A percentile compares a stretch with the other conserved stretches of the same genome.
Evolutionary conservation across 2,888 invertebrate species (phyloP).

Genomic region (Drosophila mimetica): DNA sequence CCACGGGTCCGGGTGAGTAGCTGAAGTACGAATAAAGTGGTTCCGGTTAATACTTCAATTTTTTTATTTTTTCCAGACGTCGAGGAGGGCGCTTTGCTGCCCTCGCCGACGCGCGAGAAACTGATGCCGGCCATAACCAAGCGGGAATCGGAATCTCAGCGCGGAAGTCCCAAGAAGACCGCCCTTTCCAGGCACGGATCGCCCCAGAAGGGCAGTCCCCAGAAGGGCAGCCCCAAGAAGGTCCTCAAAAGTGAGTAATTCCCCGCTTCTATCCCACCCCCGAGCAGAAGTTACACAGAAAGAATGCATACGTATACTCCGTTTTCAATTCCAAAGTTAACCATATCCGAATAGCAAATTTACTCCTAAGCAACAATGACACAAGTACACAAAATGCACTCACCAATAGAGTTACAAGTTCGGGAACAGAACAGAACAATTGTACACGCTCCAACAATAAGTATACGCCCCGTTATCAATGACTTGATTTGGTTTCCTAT

Average conservation of each 20-base stretch:
- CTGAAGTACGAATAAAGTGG: not conserved
- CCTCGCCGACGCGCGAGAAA: conserved; percentile 89
- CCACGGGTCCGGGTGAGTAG: conserved; percentile 88
- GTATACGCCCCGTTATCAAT: conserved; percentile 59
- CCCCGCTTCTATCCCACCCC: not conserved
- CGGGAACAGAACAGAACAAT: conserved; percentile 43
- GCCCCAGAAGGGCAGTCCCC: conserved; percentile 85
- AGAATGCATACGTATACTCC: conserved; percentile 11
- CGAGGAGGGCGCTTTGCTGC: conserved; percentile 88
- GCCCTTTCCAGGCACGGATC: conserved; percentile 84
- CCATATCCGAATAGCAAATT: conserved; percentile 44
- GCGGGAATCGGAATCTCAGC: conserved; percentile 84
- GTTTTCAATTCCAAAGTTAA: conserved; percentile 30
- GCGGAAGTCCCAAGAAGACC: conserved; percentile 84
- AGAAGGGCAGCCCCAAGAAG: conserved; percentile 87
- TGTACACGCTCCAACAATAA: conserved; percentile 59
- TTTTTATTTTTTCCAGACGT: conserved; percentile 75
- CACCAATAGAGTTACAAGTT: conserved; percentile 41
- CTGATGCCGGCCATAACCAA: conserved; percentile 88
- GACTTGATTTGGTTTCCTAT: conserved; percentile 36
- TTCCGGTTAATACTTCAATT: not conserved
- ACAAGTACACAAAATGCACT: conserved; percentile 58
- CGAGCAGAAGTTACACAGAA: conserved; percentile 3
- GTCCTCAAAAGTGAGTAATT: conserved; percentile 84
- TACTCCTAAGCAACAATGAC: conserved; percentile 58